Conservation (phyloP, 2,113 vertebrate species). For the Microcebus ravelobensis region DNA sequence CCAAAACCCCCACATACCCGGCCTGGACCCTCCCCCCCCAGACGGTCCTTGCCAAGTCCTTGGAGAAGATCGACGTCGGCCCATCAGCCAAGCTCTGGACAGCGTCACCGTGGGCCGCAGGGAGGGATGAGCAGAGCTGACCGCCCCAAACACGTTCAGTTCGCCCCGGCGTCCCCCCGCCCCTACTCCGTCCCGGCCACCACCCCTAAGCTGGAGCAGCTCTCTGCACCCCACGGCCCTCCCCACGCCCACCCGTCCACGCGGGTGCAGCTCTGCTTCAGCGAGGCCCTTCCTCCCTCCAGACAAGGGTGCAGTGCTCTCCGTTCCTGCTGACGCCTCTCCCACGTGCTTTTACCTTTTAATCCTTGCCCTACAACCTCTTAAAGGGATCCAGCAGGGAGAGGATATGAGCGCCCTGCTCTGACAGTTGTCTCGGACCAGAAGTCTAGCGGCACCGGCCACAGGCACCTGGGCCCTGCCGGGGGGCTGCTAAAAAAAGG, state of each 20-base stretch:
- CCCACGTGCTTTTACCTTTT: neutral
- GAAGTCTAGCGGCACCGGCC: neutral
- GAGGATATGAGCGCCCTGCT: neutral
- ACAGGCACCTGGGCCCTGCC: neutral
- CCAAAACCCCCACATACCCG: neutral
- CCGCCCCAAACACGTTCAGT: neutral
- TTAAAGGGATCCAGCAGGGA: neutral
- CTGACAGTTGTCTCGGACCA: neutral
- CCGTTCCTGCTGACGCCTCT: neutral
- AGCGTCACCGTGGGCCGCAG: rapidly evolving
- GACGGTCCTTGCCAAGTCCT: neutral
- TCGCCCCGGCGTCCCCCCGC: neutral
- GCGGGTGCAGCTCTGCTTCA: neutral
- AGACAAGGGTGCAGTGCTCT: neutral
- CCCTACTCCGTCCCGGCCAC: too few relatives aligned
- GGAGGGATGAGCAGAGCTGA: neutral
- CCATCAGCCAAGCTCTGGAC: neutral
- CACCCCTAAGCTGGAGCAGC: neutral
- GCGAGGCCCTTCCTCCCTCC: neutral
- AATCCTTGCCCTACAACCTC: too few relatives aligned
- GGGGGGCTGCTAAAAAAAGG: neutral
- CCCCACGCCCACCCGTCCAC: neutral
- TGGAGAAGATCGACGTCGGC: too few relatives aligned
- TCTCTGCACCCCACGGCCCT: neutral
- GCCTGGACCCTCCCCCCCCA: too few relatives aligned